Evolutionary conservation across 2,888 invertebrate species (phyloP), one percentile per base, ranked within the genome.

Genomic region (Chaetogeoica ovagalla): DNA sequence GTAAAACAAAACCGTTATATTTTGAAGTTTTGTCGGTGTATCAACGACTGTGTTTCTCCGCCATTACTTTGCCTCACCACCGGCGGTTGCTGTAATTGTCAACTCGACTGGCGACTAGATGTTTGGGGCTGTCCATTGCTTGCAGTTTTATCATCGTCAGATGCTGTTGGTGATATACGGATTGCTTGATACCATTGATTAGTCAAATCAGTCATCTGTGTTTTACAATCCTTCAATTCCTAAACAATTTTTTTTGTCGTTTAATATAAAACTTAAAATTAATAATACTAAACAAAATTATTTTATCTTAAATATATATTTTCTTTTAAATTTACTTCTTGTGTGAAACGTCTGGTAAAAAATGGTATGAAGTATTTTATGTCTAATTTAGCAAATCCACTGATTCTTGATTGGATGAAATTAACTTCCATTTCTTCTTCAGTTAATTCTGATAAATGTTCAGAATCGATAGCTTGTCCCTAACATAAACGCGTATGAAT

Each of bases 121-220:
- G 77, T 70, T 23, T 79, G 79, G 4, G 79, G 30, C 9, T 71
- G 79, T 71, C 63, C 71, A 63, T 71, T 79, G 23, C 30, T 63
- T 7, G 52, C 15, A 48, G 23, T 57, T 9, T 83, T 91, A 82
- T 94, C 94, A 81, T 94, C 94, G 66, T 94, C 95, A 52, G 94
- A 94, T 84, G 94, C 92, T 83, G 94, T 90, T 15, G 96, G 95
- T 70, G 94, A 93, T 85, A 95, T 93, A 82, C 95, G 90, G 84
- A 97, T 96, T 0, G 97, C 97, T 86, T 97, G 95, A 87, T 97
- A 97, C 97, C 97, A 98, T 86, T 97, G 94, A 86, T 97, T 96
- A 0, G 97, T 97, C 83, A 98, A 88, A 87, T 95, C 95, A 2
- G 95, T 94, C 96, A 98, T 97, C 88, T 97, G 97, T 84, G 94